Conservation (phyloP, 2,113 vertebrate genomes). For the Pseudopodoces humilis region DNA sequence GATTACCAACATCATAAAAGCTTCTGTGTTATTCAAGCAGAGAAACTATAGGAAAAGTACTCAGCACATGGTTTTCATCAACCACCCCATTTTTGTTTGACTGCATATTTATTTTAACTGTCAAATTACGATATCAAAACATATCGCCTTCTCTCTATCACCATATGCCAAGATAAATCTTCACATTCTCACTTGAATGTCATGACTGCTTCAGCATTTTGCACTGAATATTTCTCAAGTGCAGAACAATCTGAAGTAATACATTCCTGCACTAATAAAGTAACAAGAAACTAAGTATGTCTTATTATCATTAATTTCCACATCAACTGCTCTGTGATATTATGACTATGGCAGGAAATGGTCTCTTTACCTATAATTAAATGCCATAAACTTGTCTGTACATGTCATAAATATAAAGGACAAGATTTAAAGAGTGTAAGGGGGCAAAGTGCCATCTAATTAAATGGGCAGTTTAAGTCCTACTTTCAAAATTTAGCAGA, state of each 20-base stretch:
- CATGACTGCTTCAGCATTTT: conserved; percentile 39
- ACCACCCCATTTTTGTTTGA: not conserved
- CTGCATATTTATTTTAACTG: conserved; percentile 56
- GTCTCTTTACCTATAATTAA: not conserved
- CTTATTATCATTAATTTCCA: not conserved
- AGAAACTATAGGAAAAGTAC: not conserved
- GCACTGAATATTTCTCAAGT: conserved; percentile 1
- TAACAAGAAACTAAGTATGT: not conserved
- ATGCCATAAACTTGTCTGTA: not conserved
- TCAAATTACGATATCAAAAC: conserved; percentile 38
- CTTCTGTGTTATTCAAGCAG: not conserved
- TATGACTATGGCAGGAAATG: not conserved
- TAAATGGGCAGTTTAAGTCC: not conserved
- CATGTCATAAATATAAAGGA: not conserved
- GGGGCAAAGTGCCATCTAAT: not conserved
- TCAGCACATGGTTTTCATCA: not conserved
- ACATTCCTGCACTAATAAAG: not conserved
- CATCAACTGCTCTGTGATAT: not conserved
- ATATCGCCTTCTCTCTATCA: not conserved
- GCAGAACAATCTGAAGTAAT: not conserved
- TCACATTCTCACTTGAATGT: conserved; percentile 10
- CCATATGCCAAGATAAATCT: not conserved
- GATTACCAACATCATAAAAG: not conserved
- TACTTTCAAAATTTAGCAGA: not conserved
- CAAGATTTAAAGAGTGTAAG: not conserved